Evolutionary conservation across 2,888 invertebrate species (phyloP), one percentile per base, ranked within the genome.

Genomic region (Caenorhabditis sp.): DNA sequence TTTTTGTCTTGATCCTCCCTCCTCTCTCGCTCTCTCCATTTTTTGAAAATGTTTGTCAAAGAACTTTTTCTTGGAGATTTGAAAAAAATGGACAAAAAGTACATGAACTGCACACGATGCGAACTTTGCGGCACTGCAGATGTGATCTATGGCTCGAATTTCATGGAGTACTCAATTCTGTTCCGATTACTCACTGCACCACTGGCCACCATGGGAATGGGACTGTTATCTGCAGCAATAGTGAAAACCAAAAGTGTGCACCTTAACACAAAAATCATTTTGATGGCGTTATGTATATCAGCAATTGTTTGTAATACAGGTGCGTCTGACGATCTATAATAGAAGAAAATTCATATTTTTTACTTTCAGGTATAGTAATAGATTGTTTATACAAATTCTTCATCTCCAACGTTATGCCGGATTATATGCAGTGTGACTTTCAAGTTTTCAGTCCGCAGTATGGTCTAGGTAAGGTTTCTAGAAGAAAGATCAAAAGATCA

Each of bases 71-170:
- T 9, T 32, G 32, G 32, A 4, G 32, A 9, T 24, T 56, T 56
- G 11, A 9, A 32, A 32, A 32, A 18, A 32, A 82, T 82, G 82
- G 78, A 77, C 61, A 72, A 72, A 32, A 78, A 55, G 53, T 82
- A 67, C 50, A 72, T 78, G 82, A 82, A 82, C 22, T 82, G 82
- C 62, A 78, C 82, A 56, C 50, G 82, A 64, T 82, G 82, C 64
- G 82, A 82, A 53, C 51, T 82, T 15, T 82, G 82, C 18, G 82
- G 70, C 20, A 78, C 82, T 2, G 77, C 82, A 5, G 71, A 65
- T 22, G 53, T 69, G 35, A 82, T 82, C 3, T 78, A 78, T 22
- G 53, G 69, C 3, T 24, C 62, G 2, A 50, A 47, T 6, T 72
- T 72, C 22, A 68, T 82, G 62, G 76, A 82, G 40, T 82, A 72